phyloP scores from a whole-genome alignment of 35 echinoderm and acorn worm species.

The Nesometra sesokonis region DNA sequence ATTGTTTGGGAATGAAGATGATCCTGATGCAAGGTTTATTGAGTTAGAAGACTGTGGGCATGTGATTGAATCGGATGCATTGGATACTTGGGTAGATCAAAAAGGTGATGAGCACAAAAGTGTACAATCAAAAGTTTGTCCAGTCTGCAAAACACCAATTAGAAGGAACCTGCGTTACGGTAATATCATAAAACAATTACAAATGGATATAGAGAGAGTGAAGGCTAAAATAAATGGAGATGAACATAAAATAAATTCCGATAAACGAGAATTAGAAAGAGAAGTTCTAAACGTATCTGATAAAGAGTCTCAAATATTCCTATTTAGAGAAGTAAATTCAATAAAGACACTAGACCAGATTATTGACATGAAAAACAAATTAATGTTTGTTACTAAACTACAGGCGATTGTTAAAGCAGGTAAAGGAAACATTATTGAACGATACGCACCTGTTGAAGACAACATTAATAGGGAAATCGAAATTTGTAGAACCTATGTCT shows the following conservation, averaged over 20 bases:
- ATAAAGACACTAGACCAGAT: neutral
- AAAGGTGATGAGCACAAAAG: too few species aligned
- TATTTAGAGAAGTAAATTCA: neutral
- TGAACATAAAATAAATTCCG: neutral
- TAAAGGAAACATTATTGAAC: too few species aligned
- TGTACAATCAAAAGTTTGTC: constrained; percentile 49
- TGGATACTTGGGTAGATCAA: constrained; percentile 1
- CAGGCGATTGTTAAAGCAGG: too few species aligned
- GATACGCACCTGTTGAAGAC: too few species aligned
- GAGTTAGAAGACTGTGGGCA: neutral
- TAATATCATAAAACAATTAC: constrained; percentile 37
- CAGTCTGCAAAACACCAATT: constrained; percentile 51
- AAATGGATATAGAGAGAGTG: constrained; percentile 40
- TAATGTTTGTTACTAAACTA: neutral
- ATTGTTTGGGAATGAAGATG: constrained; percentile 60
- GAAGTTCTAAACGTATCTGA: neutral
- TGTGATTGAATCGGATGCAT: neutral
- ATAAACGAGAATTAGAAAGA: too few species aligned
- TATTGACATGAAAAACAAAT: neutral
- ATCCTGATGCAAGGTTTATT: constrained; percentile 27
- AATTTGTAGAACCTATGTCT: too few species aligned
- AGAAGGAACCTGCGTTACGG: constrained; percentile 44
- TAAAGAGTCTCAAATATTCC: neutral
- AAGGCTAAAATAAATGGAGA: constrained; percentile 45
- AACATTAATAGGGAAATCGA: too few species aligned